Evolutionary conservation across 1,140 invertebrate species (phyloP), one percentile per base, ranked within the genome.

Genomic region (Scaptomyza montana): DNA sequence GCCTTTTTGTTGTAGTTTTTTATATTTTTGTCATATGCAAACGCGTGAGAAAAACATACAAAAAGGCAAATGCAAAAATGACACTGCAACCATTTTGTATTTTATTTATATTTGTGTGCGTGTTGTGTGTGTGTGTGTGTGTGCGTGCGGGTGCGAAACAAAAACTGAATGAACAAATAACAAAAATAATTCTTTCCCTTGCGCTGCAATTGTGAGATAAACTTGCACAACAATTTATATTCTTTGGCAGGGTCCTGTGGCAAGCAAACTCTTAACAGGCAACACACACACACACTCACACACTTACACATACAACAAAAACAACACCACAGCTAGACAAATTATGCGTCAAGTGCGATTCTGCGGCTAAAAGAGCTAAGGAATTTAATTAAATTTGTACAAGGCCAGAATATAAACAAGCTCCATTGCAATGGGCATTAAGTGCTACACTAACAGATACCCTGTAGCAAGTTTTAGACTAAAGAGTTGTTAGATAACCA

Each of bases 301-400:
- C 5, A 30, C 13, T 30, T 16, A 16, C 1, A 28, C 6, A 28
- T 12, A 12, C 19, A 45, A 13, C n/a, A 50, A 54, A 50, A n/a
- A 61, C 33, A 3, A 45, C 62, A 57, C 54, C 51, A 59, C 54
- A 66, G 73, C 68, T 61, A 64, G 74, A 85, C 74, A 81, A 81
- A 86, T 87, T 78, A 87, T 86, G 78, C 81, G 78, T 67, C 74
- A 84, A 84, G 71, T 76, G 57, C 70, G 73, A 60, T 74, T 57
- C 71, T 84, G 79, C 71, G 80, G 79, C 76, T 73, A 68, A 76
- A 86, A 87, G 75, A 72, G 75, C 75, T 76, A 43, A 78, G 67
- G 77, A 82, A 78, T 86, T 86, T 86, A 87, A 86, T 87, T 86
- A 87, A 86, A 82, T 87, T 82, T 75, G 53, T 41, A 60, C 49